Evolutionary conservation across 2,797 vertebrate genomes (phyloP), one percentile per base, ranked within the genome.

Genomic region (Bovichtus diacanthus): DNA sequence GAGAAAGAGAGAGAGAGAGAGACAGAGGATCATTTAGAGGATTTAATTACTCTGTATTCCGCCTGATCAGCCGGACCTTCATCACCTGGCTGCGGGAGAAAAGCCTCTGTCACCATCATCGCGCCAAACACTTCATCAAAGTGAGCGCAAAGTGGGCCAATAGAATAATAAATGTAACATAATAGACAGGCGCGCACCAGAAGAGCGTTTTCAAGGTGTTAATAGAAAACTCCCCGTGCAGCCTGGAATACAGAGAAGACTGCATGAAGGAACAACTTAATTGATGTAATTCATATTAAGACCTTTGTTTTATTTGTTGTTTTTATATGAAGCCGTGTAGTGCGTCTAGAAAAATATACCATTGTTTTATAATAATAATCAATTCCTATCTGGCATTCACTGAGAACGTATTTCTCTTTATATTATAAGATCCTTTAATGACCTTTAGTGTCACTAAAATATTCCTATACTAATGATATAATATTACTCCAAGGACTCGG

Each of bases 31-130:
- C 96, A 97, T 97, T 96, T 96, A 96, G 97, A 96, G 96, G 94
- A 95, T 96, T 97, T 97, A 97, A 97, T 97, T 97, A 97, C 93
- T 95, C 92, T 93, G 95, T 93, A 96, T 96, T 96, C 96, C 95
- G 93, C 95, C 94, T 94, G 95, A 97, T 95, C 95, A 95, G 93
- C 92, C 93, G 94, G 95, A 95, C 95, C 95, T 96, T 96, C 94
- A 96, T 97, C 96, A 96, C 95, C 95, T 62, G 93, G 91, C 90
- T 92, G 93, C 87, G 92, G 93, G 95, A 96, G 95, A 95, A 96
- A 95, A 95, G 95, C 93, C 93, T 90, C 94, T 96, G 96, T 96
- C 96, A 96, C 88, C 94, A 93, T 92, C 93, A 86, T 88, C 93
- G 94, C 90, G 93, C 93, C 94, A 93, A 94, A 92, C 95, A 94